Conservation (phyloP, 1,140 invertebrate species). For the Agraylea sexmaculata region DNA sequence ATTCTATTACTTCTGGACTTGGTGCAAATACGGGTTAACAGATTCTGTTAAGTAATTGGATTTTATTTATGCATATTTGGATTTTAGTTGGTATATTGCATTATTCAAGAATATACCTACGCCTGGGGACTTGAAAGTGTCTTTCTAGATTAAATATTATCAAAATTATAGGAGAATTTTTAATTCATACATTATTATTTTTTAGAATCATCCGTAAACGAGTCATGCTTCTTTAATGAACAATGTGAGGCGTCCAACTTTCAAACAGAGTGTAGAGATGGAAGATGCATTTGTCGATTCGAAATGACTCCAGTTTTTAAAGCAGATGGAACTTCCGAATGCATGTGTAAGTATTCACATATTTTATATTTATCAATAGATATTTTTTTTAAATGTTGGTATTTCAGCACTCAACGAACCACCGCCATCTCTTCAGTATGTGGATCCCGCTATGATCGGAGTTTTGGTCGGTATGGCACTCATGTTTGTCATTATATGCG, state of each 20-base stretch:
- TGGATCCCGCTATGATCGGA: constrained; percentile 82
- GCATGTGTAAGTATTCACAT: constrained; percentile 52
- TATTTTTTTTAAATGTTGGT: neutral
- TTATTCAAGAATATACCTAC: neutral
- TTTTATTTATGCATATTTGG: no score
- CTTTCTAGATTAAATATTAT: neutral
- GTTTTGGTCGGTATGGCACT: constrained; percentile 80
- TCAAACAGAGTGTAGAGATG: constrained; percentile 66
- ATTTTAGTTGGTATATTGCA: no score
- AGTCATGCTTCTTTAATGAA: constrained; percentile 67
- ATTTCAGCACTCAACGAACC: constrained; percentile 35
- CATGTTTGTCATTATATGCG: constrained; percentile 91
- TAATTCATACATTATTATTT: no score
- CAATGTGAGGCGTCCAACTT: constrained; percentile 59
- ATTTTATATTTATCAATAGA: neutral
- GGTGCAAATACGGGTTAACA: no score
- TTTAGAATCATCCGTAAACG: constrained; percentile 67
- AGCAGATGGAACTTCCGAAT: constrained; percentile 53
- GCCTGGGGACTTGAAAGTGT: neutral
- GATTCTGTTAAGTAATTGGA: no score
- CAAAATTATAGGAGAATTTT: neutral
- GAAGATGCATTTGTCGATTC: constrained; percentile 61
- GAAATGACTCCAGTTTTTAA: constrained; percentile 56
- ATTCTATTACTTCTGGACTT: no score
- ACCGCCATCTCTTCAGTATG: constrained; percentile 41